phyloP scores from a whole-genome alignment of 2,113 vertebrate species.

The Hystrix brachyura region DNA sequence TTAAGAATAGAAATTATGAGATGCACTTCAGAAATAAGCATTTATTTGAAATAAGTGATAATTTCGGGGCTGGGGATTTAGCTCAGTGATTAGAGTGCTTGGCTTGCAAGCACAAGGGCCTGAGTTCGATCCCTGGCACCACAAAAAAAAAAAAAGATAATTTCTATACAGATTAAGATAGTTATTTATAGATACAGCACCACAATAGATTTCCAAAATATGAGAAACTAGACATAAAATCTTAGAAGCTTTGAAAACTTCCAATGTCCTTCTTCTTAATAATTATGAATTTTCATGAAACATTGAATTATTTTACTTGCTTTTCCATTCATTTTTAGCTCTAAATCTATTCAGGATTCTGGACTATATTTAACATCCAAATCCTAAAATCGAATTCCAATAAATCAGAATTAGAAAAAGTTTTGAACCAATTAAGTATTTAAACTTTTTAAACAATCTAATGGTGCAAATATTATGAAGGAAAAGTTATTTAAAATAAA shows the following conservation, averaged over 20 bases:
- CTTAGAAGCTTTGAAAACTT: neutral
- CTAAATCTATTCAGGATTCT: neutral
- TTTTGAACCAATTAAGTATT: neutral
- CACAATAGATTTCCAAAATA: slow-evolving; percentile 34
- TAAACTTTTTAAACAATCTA: neutral
- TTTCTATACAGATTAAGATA: neutral
- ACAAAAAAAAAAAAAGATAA: neutral
- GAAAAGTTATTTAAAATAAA: slow-evolving; percentile 1
- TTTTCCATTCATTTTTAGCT: neutral
- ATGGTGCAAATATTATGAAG: neutral
- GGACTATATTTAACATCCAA: neutral
- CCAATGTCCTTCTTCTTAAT: neutral
- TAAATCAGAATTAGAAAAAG: neutral
- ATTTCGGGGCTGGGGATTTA: neutral
- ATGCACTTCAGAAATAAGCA: slow-evolving; percentile 46
- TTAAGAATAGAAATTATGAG: slow-evolving; percentile 51
- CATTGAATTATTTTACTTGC: neutral
- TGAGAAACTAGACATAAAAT: neutral
- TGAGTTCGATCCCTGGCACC: too few species aligned
- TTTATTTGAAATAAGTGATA: neutral
- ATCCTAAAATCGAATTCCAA: neutral
- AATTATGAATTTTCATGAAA: neutral
- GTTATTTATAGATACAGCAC: neutral
- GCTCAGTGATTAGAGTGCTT: too few species aligned
- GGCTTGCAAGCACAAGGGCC: too few species aligned